Evolutionary conservation across 2,113 vertebrate genomes (phyloP).

Genomic region (Lutjanus erythropterus): DNA sequence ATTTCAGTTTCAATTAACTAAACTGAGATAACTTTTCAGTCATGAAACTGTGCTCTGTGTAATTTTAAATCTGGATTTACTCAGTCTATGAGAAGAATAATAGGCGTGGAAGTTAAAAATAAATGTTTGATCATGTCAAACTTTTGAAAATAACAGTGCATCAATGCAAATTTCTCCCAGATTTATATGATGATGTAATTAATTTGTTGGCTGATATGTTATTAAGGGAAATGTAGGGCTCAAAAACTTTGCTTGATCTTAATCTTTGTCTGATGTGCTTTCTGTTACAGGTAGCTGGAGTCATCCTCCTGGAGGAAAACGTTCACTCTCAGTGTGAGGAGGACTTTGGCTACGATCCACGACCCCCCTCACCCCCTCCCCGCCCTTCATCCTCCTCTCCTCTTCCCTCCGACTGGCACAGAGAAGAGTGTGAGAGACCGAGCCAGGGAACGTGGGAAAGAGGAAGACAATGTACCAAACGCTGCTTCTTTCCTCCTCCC

Average conservation of each 20-base stretch:
- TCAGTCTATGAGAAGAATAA: too few species aligned
- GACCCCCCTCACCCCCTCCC: neutral
- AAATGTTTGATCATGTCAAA: neutral
- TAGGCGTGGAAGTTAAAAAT: neutral
- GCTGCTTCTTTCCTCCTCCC: slow-evolving; percentile 80
- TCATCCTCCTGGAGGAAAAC: slow-evolving; percentile 49
- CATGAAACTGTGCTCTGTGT: too few species aligned
- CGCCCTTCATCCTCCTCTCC: slow-evolving; percentile 31
- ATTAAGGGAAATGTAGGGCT: neutral
- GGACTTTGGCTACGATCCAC: slow-evolving; percentile 38
- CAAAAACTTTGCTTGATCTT: neutral
- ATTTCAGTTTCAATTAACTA: too few species aligned
- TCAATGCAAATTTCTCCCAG: neutral
- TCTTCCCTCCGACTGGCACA: slow-evolving; percentile 53
- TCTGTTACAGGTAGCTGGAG: slow-evolving; percentile 67
- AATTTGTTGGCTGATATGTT: slow-evolving; percentile 2
- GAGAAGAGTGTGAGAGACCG: slow-evolving; percentile 64
- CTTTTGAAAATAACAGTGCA: slow-evolving; percentile 13
- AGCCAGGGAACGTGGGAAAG: slow-evolving; percentile 72
- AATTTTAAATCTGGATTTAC: too few species aligned
- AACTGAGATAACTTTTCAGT: too few species aligned
- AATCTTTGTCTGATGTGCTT: neutral
- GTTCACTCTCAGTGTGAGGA: slow-evolving; percentile 36
- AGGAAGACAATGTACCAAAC: slow-evolving; percentile 80
- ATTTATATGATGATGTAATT: neutral